These are phyloP conservation scores for Romanogobio albipinnatus DNA, from an alignment of 2,113 vertebrate species.

Conservation along the genomic window DNA sequence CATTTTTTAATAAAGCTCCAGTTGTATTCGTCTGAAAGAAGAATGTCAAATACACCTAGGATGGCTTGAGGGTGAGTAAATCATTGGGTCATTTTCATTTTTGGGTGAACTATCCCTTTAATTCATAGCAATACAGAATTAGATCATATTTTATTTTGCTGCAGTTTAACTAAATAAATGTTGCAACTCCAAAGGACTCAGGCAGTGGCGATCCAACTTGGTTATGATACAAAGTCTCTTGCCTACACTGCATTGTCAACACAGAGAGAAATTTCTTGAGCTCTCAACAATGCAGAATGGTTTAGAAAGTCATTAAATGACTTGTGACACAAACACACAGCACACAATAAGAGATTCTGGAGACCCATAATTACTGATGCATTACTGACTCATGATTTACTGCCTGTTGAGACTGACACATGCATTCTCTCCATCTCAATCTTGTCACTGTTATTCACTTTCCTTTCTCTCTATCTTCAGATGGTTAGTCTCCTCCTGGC, in stretches of 20 bases:
- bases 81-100: no score
- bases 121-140: not conserved
- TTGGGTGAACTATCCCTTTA: no score
- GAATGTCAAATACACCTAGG: no score
- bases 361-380: constrained; percentile 25
- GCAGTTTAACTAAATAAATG: not conserved
- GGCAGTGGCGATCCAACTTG: not conserved
- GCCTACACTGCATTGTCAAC: not conserved
- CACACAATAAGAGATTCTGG: constrained; percentile 22
- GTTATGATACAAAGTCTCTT: not conserved
- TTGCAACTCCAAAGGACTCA: not conserved
- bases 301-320: constrained; percentile 62
- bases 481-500: constrained; percentile 93
- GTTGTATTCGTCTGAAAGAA: no score
- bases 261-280: constrained; percentile 5
- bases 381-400: constrained; percentile 40
- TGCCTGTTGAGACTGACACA: constrained; percentile 36
- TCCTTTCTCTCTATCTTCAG: constrained; percentile 67
- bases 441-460: constrained; percentile 1
- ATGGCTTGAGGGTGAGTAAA: no score
- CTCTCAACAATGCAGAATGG: constrained; percentile 43
- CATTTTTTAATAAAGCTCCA: no score
- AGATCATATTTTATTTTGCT: not conserved
- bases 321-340: constrained; percentile 36
- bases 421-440: not conserved